These are phyloP conservation scores for Ecliptopera silaceata DNA, from an alignment of 2,888 invertebrate genomes.

Conservation along the genomic window DNA sequence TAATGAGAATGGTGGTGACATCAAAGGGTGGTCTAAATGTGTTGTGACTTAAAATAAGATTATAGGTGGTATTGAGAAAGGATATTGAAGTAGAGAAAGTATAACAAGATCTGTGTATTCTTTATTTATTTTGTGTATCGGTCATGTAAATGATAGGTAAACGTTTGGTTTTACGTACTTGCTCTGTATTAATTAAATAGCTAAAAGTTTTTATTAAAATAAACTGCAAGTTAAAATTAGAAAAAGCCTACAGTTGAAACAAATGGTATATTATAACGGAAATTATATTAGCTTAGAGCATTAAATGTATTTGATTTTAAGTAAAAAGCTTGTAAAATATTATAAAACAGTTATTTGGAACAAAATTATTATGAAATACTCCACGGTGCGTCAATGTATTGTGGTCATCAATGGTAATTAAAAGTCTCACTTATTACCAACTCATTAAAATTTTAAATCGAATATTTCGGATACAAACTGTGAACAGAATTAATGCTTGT, in stretches of 20 bases:
- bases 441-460: conserved; percentile 45
- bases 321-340: not conserved
- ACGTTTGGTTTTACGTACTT: too few species aligned
- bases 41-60: not conserved
- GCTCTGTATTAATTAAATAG: too few species aligned
- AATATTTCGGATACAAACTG: conserved; percentile 40
- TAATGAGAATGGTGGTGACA: conserved; percentile 41
- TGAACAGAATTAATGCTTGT: conserved; percentile 36
- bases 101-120: too few species aligned
- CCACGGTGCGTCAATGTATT: not conserved
- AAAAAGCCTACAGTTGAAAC: too few species aligned
- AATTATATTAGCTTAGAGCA: too few species aligned
- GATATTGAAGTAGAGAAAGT: too few species aligned
- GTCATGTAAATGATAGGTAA: too few species aligned
- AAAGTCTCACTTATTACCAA: conserved; percentile 38
- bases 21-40: not conserved
- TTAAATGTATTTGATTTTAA: not conserved
- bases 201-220: too few species aligned
- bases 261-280: too few species aligned
- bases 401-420: conserved; percentile 36
- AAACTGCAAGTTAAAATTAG: too few species aligned
- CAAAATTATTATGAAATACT: conserved; percentile 9
- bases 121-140: too few species aligned
- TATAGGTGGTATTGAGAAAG: too few species aligned
- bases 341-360: not conserved